phyloP scores from a whole-genome alignment of 1,140 invertebrate genomes.

The Plectrocnemia conspersa region DNA sequence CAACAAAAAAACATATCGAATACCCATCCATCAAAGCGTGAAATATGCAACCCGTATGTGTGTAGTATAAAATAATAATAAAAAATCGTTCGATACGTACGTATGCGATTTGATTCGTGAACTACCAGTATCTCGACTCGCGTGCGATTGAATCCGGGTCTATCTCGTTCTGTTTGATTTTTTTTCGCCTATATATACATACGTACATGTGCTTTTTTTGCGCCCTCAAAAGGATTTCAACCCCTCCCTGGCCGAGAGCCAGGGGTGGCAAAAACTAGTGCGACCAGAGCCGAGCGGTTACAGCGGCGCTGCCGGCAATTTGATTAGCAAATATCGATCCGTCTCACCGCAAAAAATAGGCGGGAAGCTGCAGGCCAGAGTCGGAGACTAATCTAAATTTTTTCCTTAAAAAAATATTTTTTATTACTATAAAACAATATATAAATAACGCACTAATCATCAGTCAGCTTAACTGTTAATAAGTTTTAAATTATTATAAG shows the following conservation, averaged over 20 bases:
- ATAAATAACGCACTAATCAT: no score
- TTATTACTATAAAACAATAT: no score
- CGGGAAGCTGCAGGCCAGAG: neutral
- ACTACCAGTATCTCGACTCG: slow-evolving; percentile 17
- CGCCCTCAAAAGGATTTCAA: slow-evolving; percentile 1
- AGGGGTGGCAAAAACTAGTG: slow-evolving; percentile 10
- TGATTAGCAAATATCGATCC: slow-evolving; percentile 22
- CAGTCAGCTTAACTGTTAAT: no score
- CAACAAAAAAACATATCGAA: no score
- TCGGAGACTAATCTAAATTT: neutral
- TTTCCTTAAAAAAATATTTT: no score
- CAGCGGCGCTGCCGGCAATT: slow-evolving; percentile 10
- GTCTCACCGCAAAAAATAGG: slow-evolving; percentile 18
- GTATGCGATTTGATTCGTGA: no score
- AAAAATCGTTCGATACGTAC: no score
- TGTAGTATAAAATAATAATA: no score
- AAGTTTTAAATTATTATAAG: no score
- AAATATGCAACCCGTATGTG: no score
- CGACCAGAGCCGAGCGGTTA: slow-evolving; percentile 2
- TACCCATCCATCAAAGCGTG: no score
- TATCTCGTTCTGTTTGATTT: neutral
- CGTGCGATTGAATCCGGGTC: neutral
- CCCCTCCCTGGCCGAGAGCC: neutral
- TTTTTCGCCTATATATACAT: slow-evolving; percentile 1
- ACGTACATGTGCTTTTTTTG: no score